These are phyloP conservation scores for Callimorpha dominula DNA, from an alignment of 2,888 invertebrate genomes.

Conservation along the genomic window DNA sequence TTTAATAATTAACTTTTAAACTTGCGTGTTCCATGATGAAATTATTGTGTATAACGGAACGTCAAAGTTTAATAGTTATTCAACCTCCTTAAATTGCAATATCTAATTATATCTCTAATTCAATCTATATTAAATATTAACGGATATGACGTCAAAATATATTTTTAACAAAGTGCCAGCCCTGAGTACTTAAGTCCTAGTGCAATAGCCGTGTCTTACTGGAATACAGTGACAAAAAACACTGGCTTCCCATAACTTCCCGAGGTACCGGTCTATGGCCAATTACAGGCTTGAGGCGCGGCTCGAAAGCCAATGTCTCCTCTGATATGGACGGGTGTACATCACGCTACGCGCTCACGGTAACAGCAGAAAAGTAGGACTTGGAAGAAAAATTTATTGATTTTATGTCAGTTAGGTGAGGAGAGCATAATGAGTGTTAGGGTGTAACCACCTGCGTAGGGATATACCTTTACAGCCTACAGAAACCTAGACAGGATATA, in stretches of 20 bases:
- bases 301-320: constrained; percentile 55
- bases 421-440: too few relatives aligned
- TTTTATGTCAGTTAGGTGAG: not conserved
- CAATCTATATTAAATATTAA: too few relatives aligned
- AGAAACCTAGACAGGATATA: too few relatives aligned
- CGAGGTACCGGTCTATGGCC: constrained; percentile 47
- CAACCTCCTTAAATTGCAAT: not conserved
- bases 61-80: not conserved
- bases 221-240: constrained; percentile 54
- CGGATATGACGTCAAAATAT: too few relatives aligned
- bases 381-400: constrained; percentile 20
- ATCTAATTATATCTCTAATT: too few relatives aligned
- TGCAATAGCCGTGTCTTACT: constrained; percentile 43
- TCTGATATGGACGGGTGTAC: constrained; percentile 21
- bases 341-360: constrained; percentile 15
- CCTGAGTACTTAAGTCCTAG: constrained; percentile 41
- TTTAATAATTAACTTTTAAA: too few relatives aligned
- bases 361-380: constrained; percentile 33
- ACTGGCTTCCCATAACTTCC: constrained; percentile 66
- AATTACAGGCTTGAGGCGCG: constrained; percentile 54
- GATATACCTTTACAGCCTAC: too few relatives aligned
- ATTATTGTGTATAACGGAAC: too few relatives aligned
- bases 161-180: constrained; percentile 15
- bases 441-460: too few relatives aligned
- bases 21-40: too few relatives aligned